Evolutionary conservation across 1,140 invertebrate species (phyloP).

Genomic region (Bombus breviceps): DNA sequence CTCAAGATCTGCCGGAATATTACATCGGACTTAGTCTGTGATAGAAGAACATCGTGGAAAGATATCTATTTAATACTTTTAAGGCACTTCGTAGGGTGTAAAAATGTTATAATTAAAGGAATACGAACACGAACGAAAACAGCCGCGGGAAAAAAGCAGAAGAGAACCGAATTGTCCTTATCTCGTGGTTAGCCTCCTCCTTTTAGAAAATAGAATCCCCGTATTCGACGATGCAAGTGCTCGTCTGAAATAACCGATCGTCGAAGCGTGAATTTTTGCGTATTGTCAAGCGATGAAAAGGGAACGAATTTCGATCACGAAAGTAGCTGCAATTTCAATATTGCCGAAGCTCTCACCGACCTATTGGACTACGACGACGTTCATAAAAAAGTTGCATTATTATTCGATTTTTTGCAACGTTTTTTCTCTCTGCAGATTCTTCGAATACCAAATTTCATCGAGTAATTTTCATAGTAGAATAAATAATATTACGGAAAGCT

Average conservation of each 20-base stretch:
- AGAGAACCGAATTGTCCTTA: background rate
- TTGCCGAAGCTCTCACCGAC: constrained; percentile 19
- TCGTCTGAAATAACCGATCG: constrained; percentile 19
- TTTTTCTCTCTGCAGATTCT: background rate
- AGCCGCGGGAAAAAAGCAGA: background rate
- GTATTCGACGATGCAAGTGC: constrained; percentile 6
- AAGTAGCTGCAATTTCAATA: constrained; percentile 46
- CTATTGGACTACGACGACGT: constrained; percentile 28
- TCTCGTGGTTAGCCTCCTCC: background rate
- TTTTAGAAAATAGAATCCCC: background rate
- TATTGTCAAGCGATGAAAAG: constrained; percentile 33
- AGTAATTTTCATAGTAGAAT: too few relatives aligned
- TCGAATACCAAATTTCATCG: background rate
- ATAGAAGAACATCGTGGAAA: background rate
- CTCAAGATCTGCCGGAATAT: background rate
- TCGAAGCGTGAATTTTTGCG: constrained; percentile 41
- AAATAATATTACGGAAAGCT: too few relatives aligned
- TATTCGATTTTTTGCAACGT: background rate
- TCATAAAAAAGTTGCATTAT: constrained; percentile 25
- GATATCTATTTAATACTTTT: background rate
- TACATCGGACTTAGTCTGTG: background rate
- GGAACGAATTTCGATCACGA: constrained; percentile 43
- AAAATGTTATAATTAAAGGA: background rate
- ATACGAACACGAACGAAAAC: background rate
- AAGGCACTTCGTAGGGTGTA: background rate